These are phyloP conservation scores for Crioceris asparagi DNA, from an alignment of 2,888 invertebrate species.

Conservation along the genomic window DNA sequence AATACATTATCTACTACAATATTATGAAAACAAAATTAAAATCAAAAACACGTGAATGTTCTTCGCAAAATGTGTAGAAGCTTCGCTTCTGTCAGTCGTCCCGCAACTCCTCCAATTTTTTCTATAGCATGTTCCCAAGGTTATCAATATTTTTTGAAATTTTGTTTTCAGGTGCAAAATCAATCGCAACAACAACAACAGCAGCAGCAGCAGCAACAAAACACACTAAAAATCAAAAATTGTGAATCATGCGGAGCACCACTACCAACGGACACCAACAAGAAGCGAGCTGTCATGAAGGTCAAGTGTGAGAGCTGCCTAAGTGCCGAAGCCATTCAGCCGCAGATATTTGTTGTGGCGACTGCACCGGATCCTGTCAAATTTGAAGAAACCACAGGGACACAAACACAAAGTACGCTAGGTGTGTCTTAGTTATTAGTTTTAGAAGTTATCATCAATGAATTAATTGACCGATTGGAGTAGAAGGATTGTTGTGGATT, in stretches of 20 bases:
- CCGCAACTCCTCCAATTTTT: too few relatives aligned
- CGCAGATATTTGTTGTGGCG: constrained; percentile 52
- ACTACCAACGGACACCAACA: constrained; percentile 37
- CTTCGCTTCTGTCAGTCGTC: too few relatives aligned
- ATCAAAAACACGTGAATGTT: too few relatives aligned
- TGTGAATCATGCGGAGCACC: constrained; percentile 38
- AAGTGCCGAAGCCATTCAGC: constrained; percentile 38
- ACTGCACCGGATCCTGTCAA: constrained; percentile 36
- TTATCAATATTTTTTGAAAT: too few relatives aligned
- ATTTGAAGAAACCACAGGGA: constrained; percentile 35
- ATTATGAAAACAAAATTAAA: too few relatives aligned
- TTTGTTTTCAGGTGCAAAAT: neutral
- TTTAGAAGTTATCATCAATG: too few relatives aligned
- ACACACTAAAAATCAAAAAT: constrained; percentile 36
- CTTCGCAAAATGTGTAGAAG: too few relatives aligned
- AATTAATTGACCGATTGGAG: too few relatives aligned
- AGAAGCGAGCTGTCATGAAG: constrained; percentile 38
- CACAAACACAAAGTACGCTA: constrained; percentile 29
- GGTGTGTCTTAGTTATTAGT: constrained; percentile 21
- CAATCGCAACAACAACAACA: constrained; percentile 38
- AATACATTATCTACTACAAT: too few relatives aligned
- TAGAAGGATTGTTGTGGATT: too few relatives aligned
- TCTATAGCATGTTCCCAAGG: too few relatives aligned
- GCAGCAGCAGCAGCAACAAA: constrained; percentile 28
- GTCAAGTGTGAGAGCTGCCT: constrained; percentile 38